phyloP scores from a whole-genome alignment of 2,888 invertebrate species.

The Thysanoteuthis rhombus region DNA sequence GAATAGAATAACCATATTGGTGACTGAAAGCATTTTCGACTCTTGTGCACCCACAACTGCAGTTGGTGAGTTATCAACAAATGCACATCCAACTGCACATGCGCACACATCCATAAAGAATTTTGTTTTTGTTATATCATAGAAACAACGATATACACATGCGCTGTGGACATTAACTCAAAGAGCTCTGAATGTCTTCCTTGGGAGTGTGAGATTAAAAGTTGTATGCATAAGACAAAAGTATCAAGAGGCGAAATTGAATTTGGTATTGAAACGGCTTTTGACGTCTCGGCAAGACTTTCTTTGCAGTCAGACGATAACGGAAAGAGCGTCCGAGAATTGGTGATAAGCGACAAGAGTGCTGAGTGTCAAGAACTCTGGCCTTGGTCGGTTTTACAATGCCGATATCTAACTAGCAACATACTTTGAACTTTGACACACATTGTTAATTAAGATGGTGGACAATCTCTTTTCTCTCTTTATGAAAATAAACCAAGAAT shows the following conservation, averaged over 20 bases:
- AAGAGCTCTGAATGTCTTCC: neutral
- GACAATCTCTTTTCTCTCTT: neutral
- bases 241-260: neutral
- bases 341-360: neutral
- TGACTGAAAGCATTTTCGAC: no score
- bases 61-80: no score
- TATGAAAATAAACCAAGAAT: no score
- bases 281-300: neutral
- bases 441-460: neutral
- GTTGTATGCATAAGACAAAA: neutral
- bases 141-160: neutral
- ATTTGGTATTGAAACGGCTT: neutral
- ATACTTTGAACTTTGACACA: neutral
- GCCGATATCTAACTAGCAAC: neutral
- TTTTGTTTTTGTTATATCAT: neutral
- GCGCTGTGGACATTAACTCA: neutral
- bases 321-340: neutral
- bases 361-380: neutral
- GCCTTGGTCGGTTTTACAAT: neutral
- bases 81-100: no score
- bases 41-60: no score
- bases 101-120: no score
- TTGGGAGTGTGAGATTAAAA: neutral
- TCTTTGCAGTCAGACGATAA: neutral
- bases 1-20: no score